Conservation (phyloP, 2,888 invertebrate species). For the Argyresthia goedartella region DNA sequence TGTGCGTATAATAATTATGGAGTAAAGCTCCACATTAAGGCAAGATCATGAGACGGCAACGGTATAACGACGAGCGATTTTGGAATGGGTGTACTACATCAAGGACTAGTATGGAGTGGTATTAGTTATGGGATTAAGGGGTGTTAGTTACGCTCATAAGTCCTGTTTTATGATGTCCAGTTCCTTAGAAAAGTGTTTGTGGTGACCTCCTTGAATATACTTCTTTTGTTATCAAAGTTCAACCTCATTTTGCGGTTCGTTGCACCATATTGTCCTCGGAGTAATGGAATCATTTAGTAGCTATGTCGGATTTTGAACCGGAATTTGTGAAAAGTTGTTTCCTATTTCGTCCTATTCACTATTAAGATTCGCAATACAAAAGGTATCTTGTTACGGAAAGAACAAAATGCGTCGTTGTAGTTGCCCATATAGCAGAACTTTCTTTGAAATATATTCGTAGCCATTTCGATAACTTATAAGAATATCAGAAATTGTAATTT, state of each 20-base stretch:
- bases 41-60: slow-evolving; percentile 21
- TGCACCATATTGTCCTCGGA: not conserved
- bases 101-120: not conserved
- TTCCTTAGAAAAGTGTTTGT: not conserved
- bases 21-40: slow-evolving; percentile 36
- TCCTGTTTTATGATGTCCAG: not conserved
- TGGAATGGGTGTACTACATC: slow-evolving; percentile 28
- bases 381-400: too few species aligned
- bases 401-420: too few species aligned
- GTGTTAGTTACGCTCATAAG: not conserved
- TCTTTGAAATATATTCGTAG: too few species aligned
- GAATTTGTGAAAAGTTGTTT: not conserved
- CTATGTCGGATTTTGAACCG: not conserved
- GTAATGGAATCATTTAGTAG: not conserved
- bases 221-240: not conserved
- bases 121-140: not conserved
- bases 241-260: not conserved
- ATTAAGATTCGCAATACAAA: too few species aligned
- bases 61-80: slow-evolving; percentile 51
- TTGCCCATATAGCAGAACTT: too few species aligned
- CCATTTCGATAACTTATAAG: too few species aligned
- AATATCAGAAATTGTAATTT: too few species aligned
- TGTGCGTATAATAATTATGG: slow-evolving; percentile 59
- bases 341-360: too few species aligned
- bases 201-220: not conserved